A percentile compares a stretch with the other conserved stretches of the same genome.
phyloP scores from a whole-genome alignment of 2,797 vertebrate species.

The Gouania willdenowi region DNA sequence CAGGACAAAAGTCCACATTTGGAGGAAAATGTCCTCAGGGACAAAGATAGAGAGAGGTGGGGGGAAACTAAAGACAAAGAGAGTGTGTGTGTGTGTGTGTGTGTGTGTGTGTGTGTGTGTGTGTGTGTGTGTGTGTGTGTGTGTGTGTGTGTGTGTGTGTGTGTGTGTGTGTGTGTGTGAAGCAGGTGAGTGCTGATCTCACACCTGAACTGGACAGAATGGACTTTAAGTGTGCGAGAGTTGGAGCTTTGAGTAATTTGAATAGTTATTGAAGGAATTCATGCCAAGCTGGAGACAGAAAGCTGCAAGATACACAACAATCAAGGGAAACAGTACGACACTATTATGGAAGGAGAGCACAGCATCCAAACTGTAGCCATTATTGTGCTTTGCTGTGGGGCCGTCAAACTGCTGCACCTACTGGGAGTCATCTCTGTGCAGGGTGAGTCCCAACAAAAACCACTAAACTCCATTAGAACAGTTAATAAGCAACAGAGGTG shows the following conservation, averaged over 20 bases:
- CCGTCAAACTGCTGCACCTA: slow-evolving; percentile 68
- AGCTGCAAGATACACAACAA: background rate
- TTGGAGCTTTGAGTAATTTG: background rate
- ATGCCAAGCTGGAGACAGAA: background rate
- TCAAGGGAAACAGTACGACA: background rate
- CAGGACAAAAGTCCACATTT: too few species aligned
- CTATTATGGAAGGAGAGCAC: slow-evolving; percentile 31
- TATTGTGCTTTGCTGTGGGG: slow-evolving; percentile 65
- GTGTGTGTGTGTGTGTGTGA: too few species aligned
- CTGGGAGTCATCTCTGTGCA: slow-evolving; percentile 72
- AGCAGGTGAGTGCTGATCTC: slow-evolving; percentile 27
- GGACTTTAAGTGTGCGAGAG: background rate
- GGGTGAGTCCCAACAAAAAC: slow-evolving; percentile 60
- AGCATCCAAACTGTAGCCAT: slow-evolving; percentile 63
- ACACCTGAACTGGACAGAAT: slow-evolving; percentile 18
- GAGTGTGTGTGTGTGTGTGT: too few species aligned
- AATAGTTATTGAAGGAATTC: too few species aligned
- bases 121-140: too few species aligned
- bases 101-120: too few species aligned
- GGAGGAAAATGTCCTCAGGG: too few species aligned
- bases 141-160: too few species aligned
- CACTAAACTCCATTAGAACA: background rate
- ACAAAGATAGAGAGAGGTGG: background rate
- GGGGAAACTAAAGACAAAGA: slow-evolving; percentile 41
- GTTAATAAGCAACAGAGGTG: too few species aligned